Conservation (phyloP, 2,888 invertebrate species). For the Lasius platythorax region DNA sequence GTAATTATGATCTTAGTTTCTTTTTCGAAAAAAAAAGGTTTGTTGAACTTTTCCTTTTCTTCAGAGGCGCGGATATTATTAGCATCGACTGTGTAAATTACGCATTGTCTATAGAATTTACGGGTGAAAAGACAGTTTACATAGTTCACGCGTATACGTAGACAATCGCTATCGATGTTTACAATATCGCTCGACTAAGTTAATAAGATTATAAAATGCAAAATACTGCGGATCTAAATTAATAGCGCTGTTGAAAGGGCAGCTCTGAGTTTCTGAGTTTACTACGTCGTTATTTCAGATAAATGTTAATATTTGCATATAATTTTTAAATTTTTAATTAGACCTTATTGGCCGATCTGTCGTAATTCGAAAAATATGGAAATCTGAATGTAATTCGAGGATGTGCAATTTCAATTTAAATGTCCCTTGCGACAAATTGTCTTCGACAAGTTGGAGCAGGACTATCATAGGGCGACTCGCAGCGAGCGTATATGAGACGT, state of each 20-base stretch:
- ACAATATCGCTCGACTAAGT: not conserved
- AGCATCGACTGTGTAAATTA: constrained; percentile 15
- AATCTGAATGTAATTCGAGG: not conserved
- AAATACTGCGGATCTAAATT: not conserved
- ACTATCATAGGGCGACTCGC: too few relatives aligned
- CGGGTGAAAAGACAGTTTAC: constrained; percentile 23
- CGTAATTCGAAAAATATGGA: not conserved
- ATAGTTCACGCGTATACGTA: constrained; percentile 35
- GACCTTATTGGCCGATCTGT: not conserved
- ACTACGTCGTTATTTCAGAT: not conserved
- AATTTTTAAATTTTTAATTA: not conserved
- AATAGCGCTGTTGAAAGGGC: not conserved
- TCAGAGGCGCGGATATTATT: constrained; percentile 3
- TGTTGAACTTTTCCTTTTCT: not conserved
- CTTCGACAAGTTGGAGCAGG: not conserved
- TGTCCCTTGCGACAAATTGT: not conserved
- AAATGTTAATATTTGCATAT: not conserved
- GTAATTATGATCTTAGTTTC: not conserved
- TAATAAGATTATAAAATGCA: not conserved
- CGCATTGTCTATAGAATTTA: constrained; percentile 38
- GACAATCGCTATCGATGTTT: constrained; percentile 14
- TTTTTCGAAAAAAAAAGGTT: not conserved
- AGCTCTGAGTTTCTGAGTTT: not conserved
- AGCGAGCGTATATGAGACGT: not conserved
- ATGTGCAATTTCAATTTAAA: not conserved